A percentile compares a stretch with the other conserved stretches of the same genome.
These are phyloP conservation scores for Poecilia gillii DNA, from an alignment of 2,797 vertebrate genomes.

Conservation along the genomic window DNA sequence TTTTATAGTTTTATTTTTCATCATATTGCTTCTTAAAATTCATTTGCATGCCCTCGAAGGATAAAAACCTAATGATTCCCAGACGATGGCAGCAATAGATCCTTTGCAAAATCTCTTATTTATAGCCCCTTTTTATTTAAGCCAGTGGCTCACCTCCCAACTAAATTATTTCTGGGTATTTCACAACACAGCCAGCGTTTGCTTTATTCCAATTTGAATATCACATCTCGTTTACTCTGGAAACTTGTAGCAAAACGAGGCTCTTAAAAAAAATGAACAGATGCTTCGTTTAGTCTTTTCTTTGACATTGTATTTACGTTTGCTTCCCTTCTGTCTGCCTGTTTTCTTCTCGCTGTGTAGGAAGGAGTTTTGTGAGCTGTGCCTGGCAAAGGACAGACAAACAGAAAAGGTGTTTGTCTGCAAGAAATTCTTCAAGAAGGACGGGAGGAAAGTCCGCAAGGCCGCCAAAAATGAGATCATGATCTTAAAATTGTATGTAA, in stretches of 20 bases:
- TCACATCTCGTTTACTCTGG: constrained; percentile 9
- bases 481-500: constrained; percentile 89
- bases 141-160: constrained; percentile 14
- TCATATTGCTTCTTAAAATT: constrained; percentile 23
- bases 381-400: constrained; percentile 86
- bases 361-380: constrained; percentile 92
- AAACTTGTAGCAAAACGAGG: constrained; percentile 14
- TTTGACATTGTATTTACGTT: constrained; percentile 22
- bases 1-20: constrained; percentile 31
- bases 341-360: constrained; percentile 63
- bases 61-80: constrained; percentile 27
- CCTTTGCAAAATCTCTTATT: constrained; percentile 39
- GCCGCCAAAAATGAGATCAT: constrained; percentile 91
- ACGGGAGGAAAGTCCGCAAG: constrained; percentile 89
- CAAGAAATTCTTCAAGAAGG: constrained; percentile 92
- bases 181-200: constrained; percentile 24
- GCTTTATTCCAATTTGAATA: constrained; percentile 33
- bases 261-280: background rate
- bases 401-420: constrained; percentile 88
- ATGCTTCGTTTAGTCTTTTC: constrained; percentile 9
- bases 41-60: constrained; percentile 33
- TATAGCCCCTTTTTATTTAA: constrained; percentile 31
- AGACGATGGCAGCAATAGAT: constrained; percentile 28
- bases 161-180: constrained; percentile 43
- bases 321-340: constrained; percentile 24